Percentiles rank a stretch among this genome's conserved stretches.
These are phyloP conservation scores for Dasypus novemcinctus DNA, from an alignment of 2,113 vertebrate species.

Conservation along the genomic window DNA sequence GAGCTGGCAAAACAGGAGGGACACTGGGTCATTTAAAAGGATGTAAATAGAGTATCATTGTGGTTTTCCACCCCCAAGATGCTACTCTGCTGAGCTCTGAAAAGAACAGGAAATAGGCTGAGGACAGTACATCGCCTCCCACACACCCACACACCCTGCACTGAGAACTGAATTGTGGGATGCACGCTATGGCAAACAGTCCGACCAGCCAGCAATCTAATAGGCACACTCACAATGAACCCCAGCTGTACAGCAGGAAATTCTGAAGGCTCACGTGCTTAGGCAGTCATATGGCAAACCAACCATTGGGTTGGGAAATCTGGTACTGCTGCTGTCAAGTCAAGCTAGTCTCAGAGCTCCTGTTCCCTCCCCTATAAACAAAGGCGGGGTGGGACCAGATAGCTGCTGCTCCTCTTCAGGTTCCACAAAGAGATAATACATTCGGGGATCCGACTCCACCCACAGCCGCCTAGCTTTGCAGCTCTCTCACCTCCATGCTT, in stretches of 20 bases:
- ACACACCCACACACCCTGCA: neutral
- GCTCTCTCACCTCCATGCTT: neutral
- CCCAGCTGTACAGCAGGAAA: neutral
- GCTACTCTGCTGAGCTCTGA: neutral
- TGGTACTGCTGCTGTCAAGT: neutral
- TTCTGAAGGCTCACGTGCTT: neutral
- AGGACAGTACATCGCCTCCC: neutral
- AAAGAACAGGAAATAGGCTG: constrained; percentile 27
- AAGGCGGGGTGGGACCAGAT: neutral
- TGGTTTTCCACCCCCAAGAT: neutral
- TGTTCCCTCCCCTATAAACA: neutral
- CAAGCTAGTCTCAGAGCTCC: neutral
- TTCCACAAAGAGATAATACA: neutral
- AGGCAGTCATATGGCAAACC: neutral
- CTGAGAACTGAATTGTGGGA: neutral
- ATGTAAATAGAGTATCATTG: neutral
- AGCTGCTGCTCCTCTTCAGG: neutral
- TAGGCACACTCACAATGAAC: fast-evolving
- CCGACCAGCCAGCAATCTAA: neutral
- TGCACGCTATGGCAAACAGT: neutral
- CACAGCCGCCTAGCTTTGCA: neutral
- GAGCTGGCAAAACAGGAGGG: constrained; percentile 24
- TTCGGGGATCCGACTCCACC: neutral
- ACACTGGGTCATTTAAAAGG: neutral
- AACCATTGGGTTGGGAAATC: neutral